Percentiles rank a stretch among this genome's conserved stretches.
Conservation (phyloP, 1,140 invertebrate genomes). For the Microplitis demolitor region DNA sequence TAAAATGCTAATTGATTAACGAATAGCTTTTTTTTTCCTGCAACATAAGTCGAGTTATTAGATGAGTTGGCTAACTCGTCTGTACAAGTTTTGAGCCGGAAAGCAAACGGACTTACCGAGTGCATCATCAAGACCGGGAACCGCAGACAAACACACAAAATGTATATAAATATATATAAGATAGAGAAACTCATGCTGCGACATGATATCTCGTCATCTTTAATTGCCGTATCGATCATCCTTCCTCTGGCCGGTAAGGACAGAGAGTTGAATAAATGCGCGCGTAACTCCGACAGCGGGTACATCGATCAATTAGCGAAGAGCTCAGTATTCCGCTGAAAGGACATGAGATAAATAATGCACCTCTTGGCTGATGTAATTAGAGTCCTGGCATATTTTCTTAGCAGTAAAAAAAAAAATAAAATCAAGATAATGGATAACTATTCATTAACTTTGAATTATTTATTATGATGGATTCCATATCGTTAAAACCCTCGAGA, state of each 20-base stretch:
- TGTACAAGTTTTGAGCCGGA: neutral
- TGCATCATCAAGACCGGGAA: neutral
- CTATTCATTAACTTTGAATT: neutral
- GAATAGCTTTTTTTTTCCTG: neutral
- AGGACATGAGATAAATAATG: neutral
- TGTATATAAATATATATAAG: no score
- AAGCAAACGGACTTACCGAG: slow-evolving; percentile 8
- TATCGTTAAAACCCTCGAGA: no score
- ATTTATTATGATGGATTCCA: no score
- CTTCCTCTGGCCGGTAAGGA: neutral
- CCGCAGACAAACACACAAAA: neutral
- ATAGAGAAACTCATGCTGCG: neutral
- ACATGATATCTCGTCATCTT: slow-evolving; percentile 30
- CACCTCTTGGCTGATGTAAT: neutral
- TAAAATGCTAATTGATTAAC: slow-evolving; percentile 12
- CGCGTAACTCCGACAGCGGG: slow-evolving; percentile 12
- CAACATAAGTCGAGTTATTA: neutral
- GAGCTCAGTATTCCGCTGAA: slow-evolving; percentile 7
- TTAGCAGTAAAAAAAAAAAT: neutral
- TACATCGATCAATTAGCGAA: slow-evolving; percentile 32
- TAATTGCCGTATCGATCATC: slow-evolving; percentile 33
- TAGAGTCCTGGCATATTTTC: neutral
- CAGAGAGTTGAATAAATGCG: neutral
- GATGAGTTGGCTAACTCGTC: neutral
- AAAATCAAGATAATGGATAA: neutral